These are phyloP conservation scores for Bacillus rossius DNA, from an alignment of 1,140 invertebrate genomes.

Conservation along the genomic window DNA sequence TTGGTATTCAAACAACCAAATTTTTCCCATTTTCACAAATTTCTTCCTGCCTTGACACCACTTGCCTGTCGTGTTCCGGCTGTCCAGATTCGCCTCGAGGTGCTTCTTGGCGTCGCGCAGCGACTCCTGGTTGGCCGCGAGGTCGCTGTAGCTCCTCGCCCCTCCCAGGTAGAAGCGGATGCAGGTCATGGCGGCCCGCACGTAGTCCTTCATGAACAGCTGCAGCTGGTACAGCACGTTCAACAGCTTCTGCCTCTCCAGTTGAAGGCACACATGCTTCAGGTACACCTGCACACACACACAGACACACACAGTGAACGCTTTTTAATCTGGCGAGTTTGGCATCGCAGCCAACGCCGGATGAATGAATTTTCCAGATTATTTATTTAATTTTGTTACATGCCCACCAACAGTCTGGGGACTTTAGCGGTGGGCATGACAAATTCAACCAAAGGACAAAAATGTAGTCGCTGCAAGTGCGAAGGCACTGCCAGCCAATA, in stretches of 20 bases:
- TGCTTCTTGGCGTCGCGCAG: constrained; percentile 57
- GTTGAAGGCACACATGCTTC: constrained; percentile 55
- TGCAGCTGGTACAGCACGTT: constrained; percentile 65
- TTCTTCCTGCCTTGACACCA: no score
- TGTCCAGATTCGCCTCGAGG: constrained; percentile 46
- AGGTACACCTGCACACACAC: constrained; percentile 50
- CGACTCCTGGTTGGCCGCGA: constrained; percentile 47
- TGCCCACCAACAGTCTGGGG: no score
- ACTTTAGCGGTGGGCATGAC: no score
- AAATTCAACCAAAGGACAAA: neutral
- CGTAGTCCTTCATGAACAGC: constrained; percentile 57
- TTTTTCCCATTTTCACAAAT: no score
- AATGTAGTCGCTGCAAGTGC: no score
- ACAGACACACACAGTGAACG: neutral
- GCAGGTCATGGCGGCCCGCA: constrained; percentile 67
- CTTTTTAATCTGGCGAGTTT: no score
- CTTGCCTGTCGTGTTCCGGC: no score
- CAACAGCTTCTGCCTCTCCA: constrained; percentile 56
- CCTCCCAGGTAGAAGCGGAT: constrained; percentile 59
- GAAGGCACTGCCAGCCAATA: no score
- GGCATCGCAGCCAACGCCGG: no score
- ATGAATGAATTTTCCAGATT: no score
- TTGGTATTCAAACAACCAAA: no score
- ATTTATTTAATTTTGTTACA: no score
- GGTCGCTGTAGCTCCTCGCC: constrained; percentile 47